Conservation (phyloP, 2,888 invertebrate species). For the Mylabris sibirica region DNA sequence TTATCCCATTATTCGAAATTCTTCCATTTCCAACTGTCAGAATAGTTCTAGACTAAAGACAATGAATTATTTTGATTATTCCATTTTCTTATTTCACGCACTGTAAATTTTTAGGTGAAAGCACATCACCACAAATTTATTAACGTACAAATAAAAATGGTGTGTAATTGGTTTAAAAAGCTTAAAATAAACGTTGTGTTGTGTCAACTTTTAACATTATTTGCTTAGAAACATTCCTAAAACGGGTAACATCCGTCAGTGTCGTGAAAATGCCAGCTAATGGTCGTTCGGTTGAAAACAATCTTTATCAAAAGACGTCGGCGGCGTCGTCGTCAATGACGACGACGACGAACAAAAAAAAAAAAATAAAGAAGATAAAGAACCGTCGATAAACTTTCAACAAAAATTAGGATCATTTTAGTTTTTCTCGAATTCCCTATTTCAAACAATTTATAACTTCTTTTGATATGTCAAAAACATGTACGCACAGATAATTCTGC, state of each 20-base stretch:
- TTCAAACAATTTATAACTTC: not conserved
- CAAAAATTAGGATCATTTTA: not conserved
- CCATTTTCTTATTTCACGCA: not conserved
- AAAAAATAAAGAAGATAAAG: not conserved
- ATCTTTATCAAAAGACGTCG: slow-evolving; percentile 28
- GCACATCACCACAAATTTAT: not conserved
- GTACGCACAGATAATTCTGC: not conserved
- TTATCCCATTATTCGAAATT: slow-evolving; percentile 46
- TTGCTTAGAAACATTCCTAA: not conserved
- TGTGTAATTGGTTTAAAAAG: no score
- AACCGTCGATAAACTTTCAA: slow-evolving; percentile 31
- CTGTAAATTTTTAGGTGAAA: not conserved
- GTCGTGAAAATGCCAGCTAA: slow-evolving; percentile 31
- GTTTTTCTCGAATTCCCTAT: not conserved
- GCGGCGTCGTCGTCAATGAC: not conserved
- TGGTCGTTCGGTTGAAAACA: slow-evolving; percentile 41
- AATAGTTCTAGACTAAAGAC: slow-evolving; percentile 12
- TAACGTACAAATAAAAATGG: not conserved
- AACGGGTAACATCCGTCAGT: slow-evolving; percentile 33
- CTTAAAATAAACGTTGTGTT: not conserved
- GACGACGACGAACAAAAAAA: not conserved
- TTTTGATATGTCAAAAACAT: not conserved
- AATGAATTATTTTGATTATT: slow-evolving; percentile 11
- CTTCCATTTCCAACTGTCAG: slow-evolving; percentile 39
- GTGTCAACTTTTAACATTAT: not conserved